Evolutionary conservation across 2,113 vertebrate genomes (phyloP), one percentile per base, ranked within the genome.

Genomic region (Pelecanoides urinatrix): DNA sequence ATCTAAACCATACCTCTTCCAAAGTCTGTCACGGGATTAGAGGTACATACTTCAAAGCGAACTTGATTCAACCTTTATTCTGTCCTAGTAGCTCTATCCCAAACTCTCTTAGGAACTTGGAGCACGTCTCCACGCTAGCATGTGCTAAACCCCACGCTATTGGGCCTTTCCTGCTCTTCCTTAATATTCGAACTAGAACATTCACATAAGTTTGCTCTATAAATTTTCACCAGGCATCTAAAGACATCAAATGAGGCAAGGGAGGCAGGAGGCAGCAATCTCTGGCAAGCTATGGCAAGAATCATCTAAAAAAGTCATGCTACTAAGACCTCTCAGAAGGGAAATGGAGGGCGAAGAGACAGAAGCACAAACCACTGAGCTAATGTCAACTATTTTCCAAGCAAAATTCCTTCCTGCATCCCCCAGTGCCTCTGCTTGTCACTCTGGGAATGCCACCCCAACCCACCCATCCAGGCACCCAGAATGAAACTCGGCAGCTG

Each of bases 381-480:
- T 83, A 40, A 53, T 27, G 14, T 53, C 38, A 88, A 36, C 66
- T 82, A 47, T 76, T 91, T 92, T 92, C 87, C 84, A 61, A 74
- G 40, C 45, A 90, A 86, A 94, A 93, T 78, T 93, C 79, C 92
- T 65, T 40, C 63, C 34, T 84, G 59, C 78, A 91, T 79, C 76
- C 78, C 49, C 45, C n/a, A 66, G 44, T 8, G n/a, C 78, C 75
- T 77, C 49, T 62, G 49, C 40, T 84, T 70, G 45, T 42, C 88
- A 85, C 88, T 83, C 71, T 45, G 80, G 92, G 97, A 97, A 97
- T 96, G 90, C 95, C 84, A 95, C 44, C 68, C 86, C 95, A 96
- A 94, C 93, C 96, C 92, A 62, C 86, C 94, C 96, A 96, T 75
- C 65, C 77, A 88, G 5, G 93, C 94, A 88, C 95, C 92, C 89